phyloP scores from a whole-genome alignment of 2,888 invertebrate species.

The Noctua pronuba region DNA sequence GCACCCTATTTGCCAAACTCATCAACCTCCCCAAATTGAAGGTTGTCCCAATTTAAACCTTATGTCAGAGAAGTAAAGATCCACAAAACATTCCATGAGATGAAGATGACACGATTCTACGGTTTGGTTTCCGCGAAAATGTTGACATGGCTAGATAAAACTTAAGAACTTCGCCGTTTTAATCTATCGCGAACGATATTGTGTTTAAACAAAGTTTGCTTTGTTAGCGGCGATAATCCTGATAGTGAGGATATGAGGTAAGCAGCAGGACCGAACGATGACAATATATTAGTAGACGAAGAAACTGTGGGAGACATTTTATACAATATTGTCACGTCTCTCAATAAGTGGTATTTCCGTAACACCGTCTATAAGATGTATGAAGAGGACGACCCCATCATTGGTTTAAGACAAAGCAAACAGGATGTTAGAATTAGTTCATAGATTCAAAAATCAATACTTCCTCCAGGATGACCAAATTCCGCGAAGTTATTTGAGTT shows the following conservation, averaged over 20 bases:
- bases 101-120: conserved; percentile 46
- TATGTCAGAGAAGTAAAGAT: conserved; percentile 42
- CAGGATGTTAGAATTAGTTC: conserved; percentile 78
- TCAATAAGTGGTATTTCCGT: conserved; percentile 51
- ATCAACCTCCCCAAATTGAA: conserved; percentile 56
- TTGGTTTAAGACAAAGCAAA: conserved; percentile 75
- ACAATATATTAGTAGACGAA: conserved; percentile 59
- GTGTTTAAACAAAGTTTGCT: conserved; percentile 72
- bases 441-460: conserved; percentile 84
- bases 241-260: conserved; percentile 69
- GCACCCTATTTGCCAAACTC: conserved; percentile 77
- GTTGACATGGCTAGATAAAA: conserved; percentile 68
- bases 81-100: conserved; percentile 9
- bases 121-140: conserved; percentile 75
- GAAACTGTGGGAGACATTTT: conserved; percentile 52
- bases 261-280: conserved; percentile 38
- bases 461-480: conserved; percentile 78
- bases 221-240: conserved; percentile 75
- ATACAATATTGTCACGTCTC: conserved; percentile 47
- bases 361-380: conserved; percentile 55
- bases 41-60: conserved; percentile 58
- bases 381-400: conserved; percentile 61
- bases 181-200: conserved; percentile 68
- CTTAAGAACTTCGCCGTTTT: conserved; percentile 69
- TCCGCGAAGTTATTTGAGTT: conserved; percentile 87